A percentile compares a stretch with the other conserved stretches of the same genome.
These are phyloP conservation scores for Drosophila conformis DNA, from an alignment of 2,888 invertebrate species.

Conservation along the genomic window DNA sequence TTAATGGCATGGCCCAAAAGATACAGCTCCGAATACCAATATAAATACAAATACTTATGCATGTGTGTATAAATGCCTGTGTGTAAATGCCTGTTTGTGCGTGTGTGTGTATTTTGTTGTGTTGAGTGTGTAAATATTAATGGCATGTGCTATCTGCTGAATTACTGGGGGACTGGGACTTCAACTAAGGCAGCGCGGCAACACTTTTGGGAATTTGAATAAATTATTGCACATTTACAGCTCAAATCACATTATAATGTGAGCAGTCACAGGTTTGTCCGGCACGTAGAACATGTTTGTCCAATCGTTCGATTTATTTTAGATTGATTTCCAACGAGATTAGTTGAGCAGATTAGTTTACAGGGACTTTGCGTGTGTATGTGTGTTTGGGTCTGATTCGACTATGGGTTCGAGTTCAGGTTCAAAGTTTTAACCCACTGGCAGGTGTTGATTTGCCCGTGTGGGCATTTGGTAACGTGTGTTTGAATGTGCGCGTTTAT, in stretches of 20 bases:
- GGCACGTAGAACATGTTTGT: constrained; percentile 63
- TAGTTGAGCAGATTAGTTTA: constrained; percentile 70
- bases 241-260: constrained; percentile 77
- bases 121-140: constrained; percentile 67
- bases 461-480: constrained; percentile 54
- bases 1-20: constrained; percentile 71
- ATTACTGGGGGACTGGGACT: not conserved
- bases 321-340: constrained; percentile 79
- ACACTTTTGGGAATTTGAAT: constrained; percentile 76
- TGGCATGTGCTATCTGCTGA: constrained; percentile 62
- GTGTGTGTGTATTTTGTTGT: constrained; percentile 27
- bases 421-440: constrained; percentile 37
- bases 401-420: constrained; percentile 32
- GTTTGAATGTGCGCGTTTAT: constrained; percentile 12
- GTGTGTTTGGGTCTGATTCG: constrained; percentile 20
- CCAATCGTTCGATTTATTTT: constrained; percentile 73
- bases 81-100: not conserved
- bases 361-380: constrained; percentile 26
- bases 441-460: constrained; percentile 64
- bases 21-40: constrained; percentile 35
- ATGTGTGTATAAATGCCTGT: constrained; percentile 11
- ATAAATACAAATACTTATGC: constrained; percentile 2
- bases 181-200: constrained; percentile 29
- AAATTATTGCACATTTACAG: constrained; percentile 80
- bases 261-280: constrained; percentile 52